Base-by-base conservation (phyloP, 2,797 vertebrate species). In the Gambelia wislizenii region DNA sequence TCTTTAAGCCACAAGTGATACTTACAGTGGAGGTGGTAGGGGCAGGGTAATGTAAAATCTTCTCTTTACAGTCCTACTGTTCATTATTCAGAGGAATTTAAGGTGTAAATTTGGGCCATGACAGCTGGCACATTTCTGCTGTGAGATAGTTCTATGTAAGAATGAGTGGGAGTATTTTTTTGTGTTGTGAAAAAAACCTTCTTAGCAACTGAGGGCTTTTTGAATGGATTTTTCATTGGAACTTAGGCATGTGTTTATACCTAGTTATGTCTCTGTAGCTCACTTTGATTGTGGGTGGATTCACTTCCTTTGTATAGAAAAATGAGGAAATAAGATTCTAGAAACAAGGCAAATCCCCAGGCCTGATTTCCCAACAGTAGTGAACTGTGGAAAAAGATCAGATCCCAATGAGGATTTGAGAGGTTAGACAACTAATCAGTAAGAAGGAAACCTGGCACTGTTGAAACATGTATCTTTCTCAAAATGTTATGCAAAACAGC, bases 81-180 rank as follows among this genome's bases (percentile, higher is more conserved):
- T 84, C 33, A 12, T 22, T 85, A 27, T 8, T 54, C 22, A 54
- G 52, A 44, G 20, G 42, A 75, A 74, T 18, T 9, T 39, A 74
- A 30, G 67, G 25, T 52, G 25, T 75, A 30, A 3, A 10, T 85
- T 75, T 85, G 16, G 36, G 6, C 36, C 7, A 3, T 44, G 42
- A 83, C 69, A 64, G 25, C 39, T 6, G 88, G 82, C 30, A 86
- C 33, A 36, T 9, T 88, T 39, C 0, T 13, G 1, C 33, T 30
- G 5, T 78, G 52, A 84, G 75, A 89, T 69, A 59, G 6, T 33
- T 47, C 14, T 91, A 16, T 89, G 89, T 86, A 82, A 69, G 89
- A 93, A 54, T 56, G 6, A 30, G 78, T 12, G 59, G 88, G 79
- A 81, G 25, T 0, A 0, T 27, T 39, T 67, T 1, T 30, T n/a